Base-by-base conservation (phyloP, 35 echinoderm and acorn worm species). In the Eucidaris tribuloides region DNA sequence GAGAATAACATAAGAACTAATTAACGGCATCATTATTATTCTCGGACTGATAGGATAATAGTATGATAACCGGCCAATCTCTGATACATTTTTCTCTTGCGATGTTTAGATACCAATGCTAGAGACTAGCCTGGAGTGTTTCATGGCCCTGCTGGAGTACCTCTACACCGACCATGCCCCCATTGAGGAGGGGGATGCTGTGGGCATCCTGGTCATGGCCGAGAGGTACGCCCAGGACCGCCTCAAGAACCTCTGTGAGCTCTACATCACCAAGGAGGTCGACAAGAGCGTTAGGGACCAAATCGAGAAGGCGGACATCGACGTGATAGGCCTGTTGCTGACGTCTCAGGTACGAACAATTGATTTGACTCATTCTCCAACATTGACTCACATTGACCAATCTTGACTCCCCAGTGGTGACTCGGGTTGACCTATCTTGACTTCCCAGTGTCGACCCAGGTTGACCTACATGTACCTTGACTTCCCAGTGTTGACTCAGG, bases 161-260 rank as follows among this genome's bases (percentile, higher is more conserved):
- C 70, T 93, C 19, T 93, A 93, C 60, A 93, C 91, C 9, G 91
- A 93, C 80, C 85, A 93, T 58, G 63, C 91, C 49, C 91, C 91
- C 49, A 88, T 93, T 2, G 91, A 88, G 61, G 91, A 88, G 0
- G 76, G 71, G 3, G 91, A 93, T 66, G 65, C 70, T 35, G 57
- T 93, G 15, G 80, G 85, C 20, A 88, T 93, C 57, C 38, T 88
- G 13, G 58, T 82, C 0, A 39, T 81, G 6, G 91, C 80, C n/a
- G 85, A 88, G 50, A 40, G 81, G 28, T 93, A 80, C 42, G 85
- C 78, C 45, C 85, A 88, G 49, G 71, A 82, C 4, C 11, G 91
- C 32, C 80, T 88, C 19, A 93, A 78, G 66, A 93, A 83, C 31
- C 48, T 93, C 11, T 93, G 91, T 77, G 91, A 93, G 58, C 54